These are phyloP conservation scores for Amazona guildingii DNA, from an alignment of 2,113 vertebrate genomes.

Conservation along the genomic window DNA sequence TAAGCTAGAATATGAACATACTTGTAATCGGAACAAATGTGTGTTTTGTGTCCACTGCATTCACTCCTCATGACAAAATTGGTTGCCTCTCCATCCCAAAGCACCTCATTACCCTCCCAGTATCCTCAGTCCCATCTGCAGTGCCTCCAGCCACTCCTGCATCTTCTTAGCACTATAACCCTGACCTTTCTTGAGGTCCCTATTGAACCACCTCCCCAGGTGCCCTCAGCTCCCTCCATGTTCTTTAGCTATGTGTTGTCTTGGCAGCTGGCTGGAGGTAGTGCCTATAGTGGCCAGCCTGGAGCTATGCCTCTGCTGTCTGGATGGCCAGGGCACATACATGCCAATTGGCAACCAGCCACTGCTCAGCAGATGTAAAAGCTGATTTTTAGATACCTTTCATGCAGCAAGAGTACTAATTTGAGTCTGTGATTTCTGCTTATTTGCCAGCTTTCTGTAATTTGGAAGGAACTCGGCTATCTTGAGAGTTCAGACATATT, in stretches of 20 bases:
- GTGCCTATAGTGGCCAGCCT: neutral
- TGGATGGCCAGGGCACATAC: neutral
- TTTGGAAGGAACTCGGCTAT: neutral
- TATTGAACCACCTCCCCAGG: neutral
- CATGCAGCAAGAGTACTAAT: neutral
- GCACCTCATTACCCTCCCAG: neutral
- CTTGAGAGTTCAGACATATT: neutral
- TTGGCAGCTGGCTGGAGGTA: neutral
- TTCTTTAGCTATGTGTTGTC: rapidly evolving
- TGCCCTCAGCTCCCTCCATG: rapidly evolving
- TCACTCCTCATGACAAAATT: neutral
- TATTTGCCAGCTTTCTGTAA: neutral
- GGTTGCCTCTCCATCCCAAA: neutral
- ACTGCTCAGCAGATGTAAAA: neutral
- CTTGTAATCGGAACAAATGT: slow-evolving; percentile 30
- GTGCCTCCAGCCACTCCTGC: neutral
- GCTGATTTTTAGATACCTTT: neutral
- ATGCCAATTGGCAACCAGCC: neutral
- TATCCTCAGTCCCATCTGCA: neutral
- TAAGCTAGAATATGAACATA: neutral
- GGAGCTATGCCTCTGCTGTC: neutral
- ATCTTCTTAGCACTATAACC: rapidly evolving
- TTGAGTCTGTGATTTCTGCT: neutral
- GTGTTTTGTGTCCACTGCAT: rapidly evolving
- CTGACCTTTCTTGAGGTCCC: neutral